Evolutionary conservation across 92 coral and sea anemone genomes (phyloP), one percentile per base, ranked within the genome.

Genomic region (Porites lobata): DNA sequence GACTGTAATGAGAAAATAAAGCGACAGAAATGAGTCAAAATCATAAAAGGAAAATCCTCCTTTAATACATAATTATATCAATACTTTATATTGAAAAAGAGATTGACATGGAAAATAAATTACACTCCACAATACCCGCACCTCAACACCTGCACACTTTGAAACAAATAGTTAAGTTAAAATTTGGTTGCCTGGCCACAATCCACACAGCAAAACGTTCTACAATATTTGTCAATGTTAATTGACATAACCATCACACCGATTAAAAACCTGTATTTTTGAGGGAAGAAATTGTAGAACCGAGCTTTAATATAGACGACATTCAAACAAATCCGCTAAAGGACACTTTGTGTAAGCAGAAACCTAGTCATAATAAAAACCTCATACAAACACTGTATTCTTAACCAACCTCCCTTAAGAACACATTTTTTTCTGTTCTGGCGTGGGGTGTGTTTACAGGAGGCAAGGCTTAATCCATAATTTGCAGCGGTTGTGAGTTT

Each of bases 401-500:
- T 29, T 29, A 29, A 29, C 32, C 32, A 29, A 29, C 32, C 32
- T 2, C 32, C 32, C 32, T 29, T 29, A 29, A 29, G 32, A 4
- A 29, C 32, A 29, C 32, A 29, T 29, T 29, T 29, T 29, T 29
- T 2, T 29, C 32, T 29, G 32, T 29, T 29, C 32, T 2, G 3
- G 32, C 32, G 3, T 4, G 32, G 32, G 32, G 32, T 29, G 58
- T 12, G 13, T 8, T 8, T 8, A 54, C 58, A 8, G 58, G 12
- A 9, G 8, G 10, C 2, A 54, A 54, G 59, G 12, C 4, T 76
- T 77, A 95, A 88, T 95, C 96, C 98, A 95, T 95, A 18, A 95
- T 95, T 85, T 95, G 94, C 71, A 95, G 82, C 11, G 98, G 85
- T 88, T 94, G 98, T 26, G 93, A 76, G 70, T 83, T 82, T 68